phyloP scores from a whole-genome alignment of 1,140 invertebrate genomes.

The Eriocheir sinensis region DNA sequence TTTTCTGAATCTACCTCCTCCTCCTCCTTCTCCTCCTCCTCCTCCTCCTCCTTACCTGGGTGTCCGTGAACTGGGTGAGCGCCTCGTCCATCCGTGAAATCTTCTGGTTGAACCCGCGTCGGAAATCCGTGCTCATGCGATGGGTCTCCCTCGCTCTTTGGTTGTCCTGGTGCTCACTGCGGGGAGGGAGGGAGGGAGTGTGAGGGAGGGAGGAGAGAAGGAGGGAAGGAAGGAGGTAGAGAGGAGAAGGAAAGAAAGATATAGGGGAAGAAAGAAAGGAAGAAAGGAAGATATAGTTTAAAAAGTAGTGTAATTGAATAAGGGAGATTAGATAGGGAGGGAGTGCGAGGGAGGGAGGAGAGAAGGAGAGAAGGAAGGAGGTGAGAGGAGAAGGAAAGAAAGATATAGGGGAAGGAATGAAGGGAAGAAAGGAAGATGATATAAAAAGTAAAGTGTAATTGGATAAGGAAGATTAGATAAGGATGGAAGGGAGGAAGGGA shows the following conservation, averaged over 20 bases:
- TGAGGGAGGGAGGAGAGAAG: background rate
- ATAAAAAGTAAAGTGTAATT: too few relatives aligned
- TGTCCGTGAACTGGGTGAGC: constrained; percentile 77
- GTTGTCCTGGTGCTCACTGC: constrained; percentile 35
- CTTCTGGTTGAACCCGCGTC: constrained; percentile 74
- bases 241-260: background rate
- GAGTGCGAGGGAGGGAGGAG: background rate
- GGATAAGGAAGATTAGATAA: too few relatives aligned
- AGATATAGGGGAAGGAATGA: background rate
- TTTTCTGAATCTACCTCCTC: background rate
- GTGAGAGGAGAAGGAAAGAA: background rate
- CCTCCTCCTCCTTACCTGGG: background rate
- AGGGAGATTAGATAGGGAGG: too few relatives aligned
- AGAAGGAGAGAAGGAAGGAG: background rate
- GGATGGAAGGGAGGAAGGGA: too few relatives aligned
- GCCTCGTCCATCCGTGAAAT: constrained; percentile 76
- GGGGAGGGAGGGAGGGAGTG: background rate
- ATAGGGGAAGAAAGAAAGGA: background rate
- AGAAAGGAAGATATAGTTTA: background rate
- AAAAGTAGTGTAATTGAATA: too few relatives aligned
- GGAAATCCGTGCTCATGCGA: constrained; percentile 75
- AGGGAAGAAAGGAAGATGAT: background rate
- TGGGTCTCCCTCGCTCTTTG: constrained; percentile 69
- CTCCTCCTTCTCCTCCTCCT: background rate
- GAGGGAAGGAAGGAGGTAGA: background rate